Conservation (phyloP, 2,113 vertebrate species). For the Alouatta palliata region DNA sequence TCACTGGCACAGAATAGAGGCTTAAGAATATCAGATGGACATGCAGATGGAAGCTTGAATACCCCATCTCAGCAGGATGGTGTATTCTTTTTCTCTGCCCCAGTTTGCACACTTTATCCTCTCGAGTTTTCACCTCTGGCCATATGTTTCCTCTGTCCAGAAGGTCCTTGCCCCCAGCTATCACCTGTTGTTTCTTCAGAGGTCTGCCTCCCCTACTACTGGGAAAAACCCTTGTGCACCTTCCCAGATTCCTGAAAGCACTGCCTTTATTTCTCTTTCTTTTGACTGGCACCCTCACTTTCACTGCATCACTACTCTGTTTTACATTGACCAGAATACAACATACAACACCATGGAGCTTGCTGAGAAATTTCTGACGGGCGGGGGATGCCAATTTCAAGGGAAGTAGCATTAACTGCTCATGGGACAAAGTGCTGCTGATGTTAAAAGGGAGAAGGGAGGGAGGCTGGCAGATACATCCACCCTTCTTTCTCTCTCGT, state of each 20-base stretch:
- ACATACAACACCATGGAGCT: background rate
- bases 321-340: background rate
- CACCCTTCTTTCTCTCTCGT: background rate
- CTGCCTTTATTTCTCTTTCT: background rate
- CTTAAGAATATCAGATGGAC: background rate
- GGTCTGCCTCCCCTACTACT: background rate
- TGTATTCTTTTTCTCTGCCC: background rate
- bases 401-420: background rate
- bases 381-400: background rate
- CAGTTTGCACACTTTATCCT: background rate
- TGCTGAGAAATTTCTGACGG: background rate
- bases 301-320: background rate
- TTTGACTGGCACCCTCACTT: background rate
- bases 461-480: background rate
- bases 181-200: background rate
- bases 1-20: background rate
- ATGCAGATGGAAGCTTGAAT: background rate
- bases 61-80: fast-evolving
- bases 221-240: background rate
- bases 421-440: background rate
- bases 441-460: background rate
- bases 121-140: background rate
- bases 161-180: background rate
- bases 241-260: background rate
- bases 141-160: background rate